Conservation (phyloP, 2,113 vertebrate genomes). For the Saguinus imperator region DNA sequence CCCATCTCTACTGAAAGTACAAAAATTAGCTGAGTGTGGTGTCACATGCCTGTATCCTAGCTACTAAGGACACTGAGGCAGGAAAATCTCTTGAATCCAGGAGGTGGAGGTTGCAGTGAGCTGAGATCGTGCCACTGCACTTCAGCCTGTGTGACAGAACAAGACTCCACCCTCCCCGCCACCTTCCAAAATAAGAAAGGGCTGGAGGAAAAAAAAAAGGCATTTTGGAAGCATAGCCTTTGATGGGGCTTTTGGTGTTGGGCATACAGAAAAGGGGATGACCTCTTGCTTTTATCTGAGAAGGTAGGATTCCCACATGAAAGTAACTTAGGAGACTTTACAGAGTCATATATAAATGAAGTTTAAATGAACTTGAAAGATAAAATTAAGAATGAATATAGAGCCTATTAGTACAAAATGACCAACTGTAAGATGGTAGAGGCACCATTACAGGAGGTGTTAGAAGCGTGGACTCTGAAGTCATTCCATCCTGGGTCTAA, state of each 20-base stretch:
- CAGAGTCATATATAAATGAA: neutral
- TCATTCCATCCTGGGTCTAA: neutral
- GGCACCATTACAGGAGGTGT: neutral
- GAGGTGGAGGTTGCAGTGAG: too few relatives aligned
- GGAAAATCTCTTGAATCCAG: too few relatives aligned
- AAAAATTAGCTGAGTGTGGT: too few relatives aligned
- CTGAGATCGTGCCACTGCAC: too few relatives aligned
- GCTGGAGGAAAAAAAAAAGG: neutral
- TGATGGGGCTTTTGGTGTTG: neutral
- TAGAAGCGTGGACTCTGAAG: neutral
- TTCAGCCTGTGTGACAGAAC: too few relatives aligned
- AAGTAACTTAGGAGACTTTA: neutral
- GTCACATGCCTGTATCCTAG: too few relatives aligned
- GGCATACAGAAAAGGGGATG: neutral
- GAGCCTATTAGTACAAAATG: neutral
- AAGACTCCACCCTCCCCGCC: too few relatives aligned
- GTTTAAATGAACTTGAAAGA: neutral
- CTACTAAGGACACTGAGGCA: too few relatives aligned
- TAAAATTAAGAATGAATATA: neutral
- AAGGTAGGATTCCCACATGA: neutral
- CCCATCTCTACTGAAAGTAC: too few relatives aligned
- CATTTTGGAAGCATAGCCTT: neutral
- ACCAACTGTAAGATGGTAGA: neutral
- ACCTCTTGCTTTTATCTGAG: neutral
- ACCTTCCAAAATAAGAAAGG: too few relatives aligned